phyloP scores from a whole-genome alignment of 2,113 vertebrate species.

The Engraulis encrasicolus region DNA sequence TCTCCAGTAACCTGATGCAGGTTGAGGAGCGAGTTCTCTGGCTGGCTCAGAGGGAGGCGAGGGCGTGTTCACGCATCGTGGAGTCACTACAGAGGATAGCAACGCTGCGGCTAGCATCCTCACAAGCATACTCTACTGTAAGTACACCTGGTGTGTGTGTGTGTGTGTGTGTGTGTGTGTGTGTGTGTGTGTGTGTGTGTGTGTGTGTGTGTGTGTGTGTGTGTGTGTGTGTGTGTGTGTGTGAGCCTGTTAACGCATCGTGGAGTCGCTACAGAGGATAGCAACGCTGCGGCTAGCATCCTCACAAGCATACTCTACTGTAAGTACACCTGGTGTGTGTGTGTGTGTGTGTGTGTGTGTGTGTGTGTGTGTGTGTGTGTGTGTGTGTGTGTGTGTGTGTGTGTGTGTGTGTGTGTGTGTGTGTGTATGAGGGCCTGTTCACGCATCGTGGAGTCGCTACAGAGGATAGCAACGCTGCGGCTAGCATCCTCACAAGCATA shows the following conservation, averaged over 20 bases:
- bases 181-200: not conserved
- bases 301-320: conserved; percentile 89
- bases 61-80: conserved; percentile 89
- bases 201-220: conserved; percentile 22
- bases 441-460: conserved; percentile 87
- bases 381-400: conserved; percentile 23
- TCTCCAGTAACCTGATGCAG: conserved; percentile 96
- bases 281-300: conserved; percentile 83
- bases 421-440: conserved; percentile 82
- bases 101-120: conserved; percentile 80
- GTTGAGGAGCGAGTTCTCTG: conserved; percentile 91
- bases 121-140: conserved; percentile 91
- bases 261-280: conserved; percentile 87
- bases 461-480: conserved; percentile 84
- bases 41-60: conserved; percentile 91
- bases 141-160: conserved; percentile 41
- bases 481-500: conserved; percentile 87
- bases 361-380: not conserved
- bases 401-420: not conserved
- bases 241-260: conserved; percentile 88
- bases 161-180: not conserved
- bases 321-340: conserved; percentile 62
- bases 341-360: not conserved
- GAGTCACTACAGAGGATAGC: conserved; percentile 89
- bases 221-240: conserved; percentile 49